Conservation (phyloP, 1,140 invertebrate genomes). For the Megathymus violae region DNA sequence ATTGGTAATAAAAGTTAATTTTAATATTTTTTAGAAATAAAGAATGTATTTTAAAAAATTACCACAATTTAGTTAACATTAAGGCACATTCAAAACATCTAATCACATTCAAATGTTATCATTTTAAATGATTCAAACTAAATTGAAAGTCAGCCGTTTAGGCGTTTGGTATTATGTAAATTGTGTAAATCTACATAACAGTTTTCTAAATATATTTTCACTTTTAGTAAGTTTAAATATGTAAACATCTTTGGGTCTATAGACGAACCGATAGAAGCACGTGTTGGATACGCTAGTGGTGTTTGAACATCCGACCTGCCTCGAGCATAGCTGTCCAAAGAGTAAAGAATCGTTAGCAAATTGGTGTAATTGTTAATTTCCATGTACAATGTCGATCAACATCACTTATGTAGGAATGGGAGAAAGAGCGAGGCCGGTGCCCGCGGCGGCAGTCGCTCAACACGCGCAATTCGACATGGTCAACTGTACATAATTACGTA, state of each 20-base stretch:
- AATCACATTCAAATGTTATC: too few relatives aligned
- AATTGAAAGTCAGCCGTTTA: conserved; percentile 25
- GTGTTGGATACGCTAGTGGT: not conserved
- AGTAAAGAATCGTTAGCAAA: conserved; percentile 39
- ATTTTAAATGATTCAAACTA: too few relatives aligned
- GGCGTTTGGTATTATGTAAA: conserved; percentile 25
- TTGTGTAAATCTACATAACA: conserved; percentile 29
- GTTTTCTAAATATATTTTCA: conserved; percentile 31
- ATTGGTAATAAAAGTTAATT: too few relatives aligned
- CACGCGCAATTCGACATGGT: conserved; percentile 80
- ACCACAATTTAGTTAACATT: too few relatives aligned
- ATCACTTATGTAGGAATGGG: conserved; percentile 76
- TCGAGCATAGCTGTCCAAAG: conserved; percentile 48
- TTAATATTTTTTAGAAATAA: too few relatives aligned
- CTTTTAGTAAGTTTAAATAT: conserved; percentile 27
- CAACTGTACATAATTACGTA: conserved; percentile 73
- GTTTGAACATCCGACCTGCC: not conserved
- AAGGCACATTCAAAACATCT: too few relatives aligned
- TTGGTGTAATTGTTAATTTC: conserved; percentile 60
- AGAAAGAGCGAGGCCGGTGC: conserved; percentile 72
- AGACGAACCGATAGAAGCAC: conserved; percentile 11
- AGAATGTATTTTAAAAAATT: too few relatives aligned
- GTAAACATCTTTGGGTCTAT: conserved; percentile 1
- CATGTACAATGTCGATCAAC: conserved; percentile 64
- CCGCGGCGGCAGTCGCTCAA: conserved; percentile 68